These are phyloP conservation scores for Pardosa pseudoannulata DNA, from an alignment of 2,888 invertebrate genomes.

Conservation along the genomic window DNA sequence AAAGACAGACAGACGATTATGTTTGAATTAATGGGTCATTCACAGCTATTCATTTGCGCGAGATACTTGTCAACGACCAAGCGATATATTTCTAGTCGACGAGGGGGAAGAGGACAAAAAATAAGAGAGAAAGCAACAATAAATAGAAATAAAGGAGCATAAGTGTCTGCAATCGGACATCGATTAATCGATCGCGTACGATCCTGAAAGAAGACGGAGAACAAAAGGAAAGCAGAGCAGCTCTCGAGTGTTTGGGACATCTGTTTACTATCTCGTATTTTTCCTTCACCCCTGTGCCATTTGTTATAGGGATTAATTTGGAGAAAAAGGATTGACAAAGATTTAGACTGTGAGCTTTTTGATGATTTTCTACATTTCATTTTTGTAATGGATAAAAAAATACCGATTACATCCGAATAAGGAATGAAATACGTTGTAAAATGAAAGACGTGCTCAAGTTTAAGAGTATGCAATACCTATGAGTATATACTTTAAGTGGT, in stretches of 20 bases:
- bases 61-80: neutral
- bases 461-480: no score
- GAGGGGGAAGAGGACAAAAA: no score
- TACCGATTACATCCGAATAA: no score
- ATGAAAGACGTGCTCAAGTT: no score
- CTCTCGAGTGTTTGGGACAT: slow-evolving; percentile 26
- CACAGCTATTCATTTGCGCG: neutral
- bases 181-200: slow-evolving; percentile 38
- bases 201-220: slow-evolving; percentile 22
- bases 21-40: neutral
- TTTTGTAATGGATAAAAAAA: no score
- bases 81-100: neutral
- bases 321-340: neutral
- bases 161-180: slow-evolving; percentile 18
- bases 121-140: no score
- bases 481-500: no score
- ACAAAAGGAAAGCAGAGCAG: neutral
- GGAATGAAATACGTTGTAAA: no score
- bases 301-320: neutral
- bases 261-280: slow-evolving; percentile 27
- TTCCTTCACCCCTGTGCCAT: neutral
- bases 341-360: neutral
- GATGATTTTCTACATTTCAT: no score
- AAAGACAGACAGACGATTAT: neutral
- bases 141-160: neutral